Conservation (phyloP, 1,140 invertebrate species). For the Pogonognathellus flavescens region DNA sequence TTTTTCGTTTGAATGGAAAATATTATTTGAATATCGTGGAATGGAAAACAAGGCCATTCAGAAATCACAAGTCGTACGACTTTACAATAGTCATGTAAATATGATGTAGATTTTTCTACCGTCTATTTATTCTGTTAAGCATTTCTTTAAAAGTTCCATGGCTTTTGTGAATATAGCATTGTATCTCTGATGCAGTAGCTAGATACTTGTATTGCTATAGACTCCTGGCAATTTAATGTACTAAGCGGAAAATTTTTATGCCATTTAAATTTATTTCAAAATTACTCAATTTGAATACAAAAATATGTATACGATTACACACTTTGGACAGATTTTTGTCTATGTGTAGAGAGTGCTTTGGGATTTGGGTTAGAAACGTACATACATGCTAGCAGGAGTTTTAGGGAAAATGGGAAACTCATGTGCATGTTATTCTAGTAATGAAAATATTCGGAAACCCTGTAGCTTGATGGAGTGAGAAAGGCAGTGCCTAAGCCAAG, state of each 20-base stretch:
- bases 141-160: not conserved
- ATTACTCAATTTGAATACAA: no score
- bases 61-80: not conserved
- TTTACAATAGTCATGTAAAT: not conserved
- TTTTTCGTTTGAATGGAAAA: conserved; percentile 12
- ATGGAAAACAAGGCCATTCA: conserved; percentile 13
- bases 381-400: no score
- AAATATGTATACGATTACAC: no score
- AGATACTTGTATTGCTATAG: no score
- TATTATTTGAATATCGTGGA: conserved; percentile 16
- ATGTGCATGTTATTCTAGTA: not conserved
- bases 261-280: no score
- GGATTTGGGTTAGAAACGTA: no score
- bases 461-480: not conserved
- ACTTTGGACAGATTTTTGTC: no score
- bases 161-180: no score
- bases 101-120: not conserved
- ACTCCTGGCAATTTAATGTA: no score
- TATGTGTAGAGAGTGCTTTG: no score
- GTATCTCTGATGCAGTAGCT: no score
- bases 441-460: not conserved
- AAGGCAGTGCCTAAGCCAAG: not conserved
- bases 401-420: not conserved
- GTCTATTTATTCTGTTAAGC: not conserved
- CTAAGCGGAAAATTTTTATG: no score